Base-by-base conservation (phyloP, 2,113 vertebrate genomes). In the Psettodes erumei region DNA sequence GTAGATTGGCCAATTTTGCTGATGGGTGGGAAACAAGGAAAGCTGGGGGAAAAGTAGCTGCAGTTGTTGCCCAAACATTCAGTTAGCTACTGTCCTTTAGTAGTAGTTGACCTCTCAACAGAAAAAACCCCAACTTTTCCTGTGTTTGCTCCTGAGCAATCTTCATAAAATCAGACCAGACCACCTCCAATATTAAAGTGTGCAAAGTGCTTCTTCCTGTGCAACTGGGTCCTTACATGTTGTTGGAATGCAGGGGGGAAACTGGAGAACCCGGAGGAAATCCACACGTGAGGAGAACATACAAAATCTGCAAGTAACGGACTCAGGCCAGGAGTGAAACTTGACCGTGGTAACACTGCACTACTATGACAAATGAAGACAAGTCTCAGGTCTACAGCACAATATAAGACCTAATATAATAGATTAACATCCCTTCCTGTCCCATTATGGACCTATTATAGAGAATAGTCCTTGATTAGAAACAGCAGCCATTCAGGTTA, bases 181-280 rank as follows among this genome's bases (percentile, higher is more conserved):
- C 45, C 23, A 35, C 2, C 40, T 48, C 61, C 48, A 43, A 48
- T 77, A 56, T 68, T 63, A 47, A 30, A 67, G 60, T 12, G 35
- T 48, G 71, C 74, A 77, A 40, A 74, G 35, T 51, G 12, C 18
- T 73, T n/a, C n/a, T n/a, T 77, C 32, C 64, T 81, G 63, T 78
- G 76, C 43, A 19, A 77, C 7, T 74, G 47, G 63, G 55, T 42
- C 43, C 25, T 71, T 72, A 79, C 77, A 86, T 81, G 71, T 76
- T 61, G 28, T 70, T 83, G 86, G 80, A 86, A 86, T 82, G 77
- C 71, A n/a, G 60, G 63, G 40, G 78, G 80, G 84, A 81, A 84
- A 85, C 82, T 59, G 59, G 55, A 85, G 76, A 77, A 82, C 62
- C 78, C 42, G 71, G 56, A 84, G 82, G 81, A 89, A 89, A 86